These are phyloP conservation scores for Penaeus monodon DNA, from an alignment of 2,888 invertebrate genomes.

Conservation along the genomic window DNA sequence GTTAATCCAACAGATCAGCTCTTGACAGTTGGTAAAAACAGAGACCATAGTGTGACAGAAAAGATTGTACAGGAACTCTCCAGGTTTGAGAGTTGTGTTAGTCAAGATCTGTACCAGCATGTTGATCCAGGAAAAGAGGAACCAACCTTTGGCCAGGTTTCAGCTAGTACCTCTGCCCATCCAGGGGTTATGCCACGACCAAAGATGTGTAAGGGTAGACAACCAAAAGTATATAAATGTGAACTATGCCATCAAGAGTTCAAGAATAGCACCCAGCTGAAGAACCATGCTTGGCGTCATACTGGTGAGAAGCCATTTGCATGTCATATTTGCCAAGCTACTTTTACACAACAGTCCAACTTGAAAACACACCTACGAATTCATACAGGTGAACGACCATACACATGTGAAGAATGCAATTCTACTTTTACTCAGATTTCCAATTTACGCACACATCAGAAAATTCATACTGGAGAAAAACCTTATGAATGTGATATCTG, in stretches of 20 bases:
- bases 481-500: constrained; percentile 65
- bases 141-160: neutral
- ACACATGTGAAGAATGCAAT: constrained; percentile 58
- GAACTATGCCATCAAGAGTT: constrained; percentile 53
- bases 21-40: no score
- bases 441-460: constrained; percentile 63
- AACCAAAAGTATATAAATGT: constrained; percentile 55
- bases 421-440: constrained; percentile 64
- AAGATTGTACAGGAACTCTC: no score
- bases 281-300: constrained; percentile 63
- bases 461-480: constrained; percentile 64
- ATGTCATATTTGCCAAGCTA: constrained; percentile 61
- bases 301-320: constrained; percentile 63
- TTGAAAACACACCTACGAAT: constrained; percentile 64
- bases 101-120: no score
- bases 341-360: constrained; percentile 63
- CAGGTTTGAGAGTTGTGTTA: no score
- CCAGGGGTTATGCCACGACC: constrained; percentile 19
- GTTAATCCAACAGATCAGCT: no score
- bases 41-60: no score
- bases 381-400: constrained; percentile 64
- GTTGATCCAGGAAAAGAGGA: no score
- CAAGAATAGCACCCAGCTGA: constrained; percentile 62
- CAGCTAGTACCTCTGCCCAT: constrained; percentile 30
- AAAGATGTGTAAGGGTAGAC: constrained; percentile 46